Base-by-base conservation (phyloP, 92 coral and sea anemone genomes). In the Isaurus tuberculatus region DNA sequence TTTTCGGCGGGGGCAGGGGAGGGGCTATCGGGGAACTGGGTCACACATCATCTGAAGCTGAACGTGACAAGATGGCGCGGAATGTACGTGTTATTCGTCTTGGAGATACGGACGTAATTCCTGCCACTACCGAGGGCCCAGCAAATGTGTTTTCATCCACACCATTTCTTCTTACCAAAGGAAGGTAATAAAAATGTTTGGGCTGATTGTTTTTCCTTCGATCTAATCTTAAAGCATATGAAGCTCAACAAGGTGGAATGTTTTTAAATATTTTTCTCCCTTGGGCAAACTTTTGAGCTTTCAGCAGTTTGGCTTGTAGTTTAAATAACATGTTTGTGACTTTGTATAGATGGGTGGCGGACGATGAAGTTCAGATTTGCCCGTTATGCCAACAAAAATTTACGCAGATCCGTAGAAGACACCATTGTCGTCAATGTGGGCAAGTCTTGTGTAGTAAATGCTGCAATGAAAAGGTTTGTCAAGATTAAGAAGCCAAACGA, bases 391-490 rank as follows among this genome's bases (percentile, higher is more conserved):
- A 70, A 10, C 98, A 97, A 88, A 90, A 90, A 81, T 97, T 97
- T 51, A 97, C 95, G 14, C 98, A 94, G 81, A 80, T 97, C 28
- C 95, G 99, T 7, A 80, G 99, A 82, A 92, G 91, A 67, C 99
- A 97, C 72, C 99, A 97, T 58, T 97, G 99, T 71, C 84, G 99
- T 26, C 98, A 92, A 48, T 97, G 99, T 83, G 99, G 99, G 40
- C 88, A 81, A 46, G 93, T 97, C 23, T 72, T 94, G 33, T 97
- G 99, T 58, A 93, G 89, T 85, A 97, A 94, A 70, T 97, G 99
- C 73, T 97, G 99, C 66, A 94, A 86, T 83, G 99, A 97, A 65
- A 97, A 97, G 97, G 99, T 96, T 84, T 23, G 15, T 68, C 11
- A 17, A 3, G 2, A 49, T 13, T 16, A 4, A 17, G n/a, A 22